Conservation (phyloP, 1,140 invertebrate species). For the Thalassaphorura encarpata region DNA sequence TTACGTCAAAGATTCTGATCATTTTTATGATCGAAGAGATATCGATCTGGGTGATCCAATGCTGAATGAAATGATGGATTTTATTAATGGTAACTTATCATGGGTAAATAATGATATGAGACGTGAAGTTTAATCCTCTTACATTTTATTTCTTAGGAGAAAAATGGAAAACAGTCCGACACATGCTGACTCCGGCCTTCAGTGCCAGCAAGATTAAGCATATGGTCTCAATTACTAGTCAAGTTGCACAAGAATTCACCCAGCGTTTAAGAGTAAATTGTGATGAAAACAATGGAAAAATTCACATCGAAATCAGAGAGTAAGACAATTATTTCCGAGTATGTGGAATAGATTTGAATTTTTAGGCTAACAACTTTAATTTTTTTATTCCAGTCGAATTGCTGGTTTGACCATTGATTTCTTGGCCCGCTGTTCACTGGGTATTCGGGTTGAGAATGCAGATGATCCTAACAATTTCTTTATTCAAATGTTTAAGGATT, state of each 20-base stretch:
- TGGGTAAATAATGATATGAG: background rate
- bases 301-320: background rate
- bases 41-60: conserved; percentile 18
- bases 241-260: conserved; percentile 35
- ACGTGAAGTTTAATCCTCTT: background rate
- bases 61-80: conserved; percentile 21
- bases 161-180: conserved; percentile 44
- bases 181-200: conserved; percentile 43
- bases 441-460: conserved; percentile 12
- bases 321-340: conserved; percentile 1
- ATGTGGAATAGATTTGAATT: conserved; percentile 2
- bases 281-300: conserved; percentile 11
- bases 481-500: background rate
- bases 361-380: background rate
- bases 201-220: conserved; percentile 42
- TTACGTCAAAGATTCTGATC: conserved; percentile 41
- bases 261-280: conserved; percentile 24
- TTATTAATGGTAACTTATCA: conserved; percentile 24
- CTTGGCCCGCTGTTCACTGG: conserved; percentile 3
- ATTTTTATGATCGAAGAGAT: conserved; percentile 40
- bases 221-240: conserved; percentile 10
- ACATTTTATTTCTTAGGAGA: conserved; percentile 8
- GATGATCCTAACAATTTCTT: conserved; percentile 14
- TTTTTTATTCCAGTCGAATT: conserved; percentile 2
- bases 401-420: conserved; percentile 12